Percentiles rank a stretch among this genome's conserved stretches.
Evolutionary conservation across 2,797 vertebrate genomes (phyloP).

Genomic region (Botia kubotai): DNA sequence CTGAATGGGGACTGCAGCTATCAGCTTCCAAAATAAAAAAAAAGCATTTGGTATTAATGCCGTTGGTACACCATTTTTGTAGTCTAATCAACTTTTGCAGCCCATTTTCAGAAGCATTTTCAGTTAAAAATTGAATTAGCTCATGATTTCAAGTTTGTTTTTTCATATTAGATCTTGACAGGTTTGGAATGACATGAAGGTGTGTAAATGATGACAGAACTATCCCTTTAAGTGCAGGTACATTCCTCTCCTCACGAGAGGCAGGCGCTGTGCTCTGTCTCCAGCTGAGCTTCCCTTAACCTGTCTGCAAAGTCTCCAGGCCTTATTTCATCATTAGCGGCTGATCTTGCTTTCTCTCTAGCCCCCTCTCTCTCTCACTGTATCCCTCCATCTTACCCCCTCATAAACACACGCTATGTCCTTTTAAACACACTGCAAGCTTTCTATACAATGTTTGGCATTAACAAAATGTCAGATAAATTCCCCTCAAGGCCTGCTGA

Average conservation of each 20-base stretch:
- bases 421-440: constrained; percentile 63
- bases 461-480: constrained; percentile 75
- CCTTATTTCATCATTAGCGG: constrained; percentile 68
- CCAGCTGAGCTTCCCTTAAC: constrained; percentile 58
- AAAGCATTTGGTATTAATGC: too few species aligned
- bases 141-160: too few species aligned
- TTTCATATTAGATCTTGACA: too few species aligned
- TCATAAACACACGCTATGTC: constrained; percentile 19
- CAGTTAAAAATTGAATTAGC: too few species aligned
- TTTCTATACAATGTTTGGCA: constrained; percentile 62
- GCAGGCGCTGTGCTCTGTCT: constrained; percentile 17
- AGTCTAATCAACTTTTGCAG: too few species aligned
- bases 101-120: too few species aligned
- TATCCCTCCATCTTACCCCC: not conserved
- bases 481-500: constrained; percentile 68
- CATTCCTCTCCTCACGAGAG: not conserved
- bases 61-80: too few species aligned
- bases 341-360: constrained; percentile 49
- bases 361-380: constrained; percentile 34
- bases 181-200: not conserved
- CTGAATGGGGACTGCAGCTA: not conserved
- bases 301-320: constrained; percentile 63
- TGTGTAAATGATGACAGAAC: not conserved
- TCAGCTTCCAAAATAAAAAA: not conserved
- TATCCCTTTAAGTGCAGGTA: not conserved